Evolutionary conservation across 2,113 vertebrate genomes (phyloP).

Genomic region (Isurus oxyrinchus): DNA sequence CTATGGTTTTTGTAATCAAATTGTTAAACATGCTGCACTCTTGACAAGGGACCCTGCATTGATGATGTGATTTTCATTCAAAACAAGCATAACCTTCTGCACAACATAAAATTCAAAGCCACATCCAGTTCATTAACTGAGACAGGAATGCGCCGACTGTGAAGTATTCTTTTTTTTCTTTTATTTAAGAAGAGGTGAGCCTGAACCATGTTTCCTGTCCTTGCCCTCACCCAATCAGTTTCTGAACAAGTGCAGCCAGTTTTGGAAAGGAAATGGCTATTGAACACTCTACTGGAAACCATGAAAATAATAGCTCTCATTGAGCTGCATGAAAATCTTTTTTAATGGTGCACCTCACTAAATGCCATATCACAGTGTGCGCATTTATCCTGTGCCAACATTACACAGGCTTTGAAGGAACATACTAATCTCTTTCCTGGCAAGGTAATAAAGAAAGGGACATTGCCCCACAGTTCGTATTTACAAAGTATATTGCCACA

Average conservation of each 20-base stretch:
- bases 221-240: constrained; percentile 17
- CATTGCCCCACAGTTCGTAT: background rate
- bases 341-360: background rate
- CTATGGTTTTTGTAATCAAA: background rate
- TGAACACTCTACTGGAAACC: background rate
- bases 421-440: background rate
- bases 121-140: constrained; percentile 4
- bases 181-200: constrained; percentile 13
- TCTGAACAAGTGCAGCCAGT: background rate
- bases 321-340: constrained; percentile 6
- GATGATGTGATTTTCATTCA: background rate
- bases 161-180: background rate
- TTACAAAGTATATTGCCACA: background rate
- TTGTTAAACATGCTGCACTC: background rate
- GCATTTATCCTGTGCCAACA: background rate
- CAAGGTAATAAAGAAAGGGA: background rate
- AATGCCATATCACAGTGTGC: background rate
- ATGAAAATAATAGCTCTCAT: background rate
- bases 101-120: constrained; percentile 14
- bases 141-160: background rate
- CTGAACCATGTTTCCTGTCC: constrained; percentile 5
- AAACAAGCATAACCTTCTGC: background rate
- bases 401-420: background rate
- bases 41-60: background rate
- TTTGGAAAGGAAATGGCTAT: constrained; percentile 7